Conservation (phyloP, 2,113 vertebrate genomes). For the Microcebus griseorufus region DNA sequence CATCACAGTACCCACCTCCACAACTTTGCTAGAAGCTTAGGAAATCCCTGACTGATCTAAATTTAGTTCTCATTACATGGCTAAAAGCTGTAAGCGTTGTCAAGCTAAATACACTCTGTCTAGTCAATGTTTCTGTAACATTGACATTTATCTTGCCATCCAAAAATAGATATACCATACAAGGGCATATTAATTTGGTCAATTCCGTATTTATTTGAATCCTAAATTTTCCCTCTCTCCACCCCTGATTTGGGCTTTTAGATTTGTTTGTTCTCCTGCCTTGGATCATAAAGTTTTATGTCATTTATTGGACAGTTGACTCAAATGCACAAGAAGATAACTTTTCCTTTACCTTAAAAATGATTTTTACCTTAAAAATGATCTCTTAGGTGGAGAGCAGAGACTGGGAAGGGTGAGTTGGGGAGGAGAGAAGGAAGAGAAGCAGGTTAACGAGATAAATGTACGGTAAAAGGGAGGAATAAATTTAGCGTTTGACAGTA, state of each 20-base stretch:
- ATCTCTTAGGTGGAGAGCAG: background rate
- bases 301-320: background rate
- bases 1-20: rapidly evolving
- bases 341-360: background rate
- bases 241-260: background rate
- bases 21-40: background rate
- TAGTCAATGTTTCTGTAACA: background rate
- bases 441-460: no score
- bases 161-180: background rate
- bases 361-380: background rate
- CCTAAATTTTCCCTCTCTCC: background rate
- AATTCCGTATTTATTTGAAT: background rate
- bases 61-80: background rate
- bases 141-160: background rate
- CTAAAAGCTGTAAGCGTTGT: background rate
- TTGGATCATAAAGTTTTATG: background rate
- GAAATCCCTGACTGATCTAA: background rate
- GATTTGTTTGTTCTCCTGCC: background rate
- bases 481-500: no score
- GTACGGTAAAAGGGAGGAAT: no score
- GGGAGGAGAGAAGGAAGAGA: no score
- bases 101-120: background rate
- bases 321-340: background rate
- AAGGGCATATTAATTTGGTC: background rate
- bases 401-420: no score